Conservation (phyloP, 2,888 invertebrate genomes). For the Andrena marginata region DNA sequence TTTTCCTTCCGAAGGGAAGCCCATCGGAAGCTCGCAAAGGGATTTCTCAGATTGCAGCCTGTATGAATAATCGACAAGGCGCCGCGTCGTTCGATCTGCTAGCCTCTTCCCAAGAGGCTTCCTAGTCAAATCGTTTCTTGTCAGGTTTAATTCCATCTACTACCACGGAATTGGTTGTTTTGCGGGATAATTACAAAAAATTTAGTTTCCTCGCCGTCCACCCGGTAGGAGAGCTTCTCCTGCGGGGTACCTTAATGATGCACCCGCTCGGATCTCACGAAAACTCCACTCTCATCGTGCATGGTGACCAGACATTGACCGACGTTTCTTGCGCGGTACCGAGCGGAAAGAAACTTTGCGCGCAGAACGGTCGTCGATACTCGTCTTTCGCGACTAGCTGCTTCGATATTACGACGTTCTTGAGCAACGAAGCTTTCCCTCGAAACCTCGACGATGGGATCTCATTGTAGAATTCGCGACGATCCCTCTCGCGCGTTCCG, state of each 20-base stretch:
- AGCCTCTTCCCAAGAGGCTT: not conserved
- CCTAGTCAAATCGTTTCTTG: slow-evolving; percentile 56
- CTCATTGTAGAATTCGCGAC: not conserved
- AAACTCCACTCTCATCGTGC: slow-evolving; percentile 67
- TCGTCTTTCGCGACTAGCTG: not conserved
- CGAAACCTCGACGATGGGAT: too few species aligned
- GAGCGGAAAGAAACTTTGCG: slow-evolving; percentile 16
- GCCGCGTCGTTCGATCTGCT: not conserved
- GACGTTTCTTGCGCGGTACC: slow-evolving; percentile 42
- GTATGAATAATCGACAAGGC: too few species aligned
- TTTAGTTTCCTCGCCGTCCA: slow-evolving; percentile 51
- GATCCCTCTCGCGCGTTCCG: not conserved
- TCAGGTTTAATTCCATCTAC: slow-evolving; percentile 42
- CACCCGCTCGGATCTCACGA: slow-evolving; percentile 70
- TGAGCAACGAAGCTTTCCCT: not conserved
- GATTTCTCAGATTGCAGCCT: too few species aligned
- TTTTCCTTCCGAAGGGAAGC: too few species aligned
- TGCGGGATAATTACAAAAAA: slow-evolving; percentile 54
- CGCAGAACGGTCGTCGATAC: not conserved
- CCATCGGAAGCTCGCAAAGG: too few species aligned
- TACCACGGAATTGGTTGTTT: slow-evolving; percentile 32
- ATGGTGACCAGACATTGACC: slow-evolving; percentile 61
- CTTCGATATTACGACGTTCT: not conserved
- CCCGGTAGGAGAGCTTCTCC: slow-evolving; percentile 62
- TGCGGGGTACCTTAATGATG: slow-evolving; percentile 73